phyloP scores from a whole-genome alignment of 2,888 invertebrate genomes.

The Ametastegia equiseti region DNA sequence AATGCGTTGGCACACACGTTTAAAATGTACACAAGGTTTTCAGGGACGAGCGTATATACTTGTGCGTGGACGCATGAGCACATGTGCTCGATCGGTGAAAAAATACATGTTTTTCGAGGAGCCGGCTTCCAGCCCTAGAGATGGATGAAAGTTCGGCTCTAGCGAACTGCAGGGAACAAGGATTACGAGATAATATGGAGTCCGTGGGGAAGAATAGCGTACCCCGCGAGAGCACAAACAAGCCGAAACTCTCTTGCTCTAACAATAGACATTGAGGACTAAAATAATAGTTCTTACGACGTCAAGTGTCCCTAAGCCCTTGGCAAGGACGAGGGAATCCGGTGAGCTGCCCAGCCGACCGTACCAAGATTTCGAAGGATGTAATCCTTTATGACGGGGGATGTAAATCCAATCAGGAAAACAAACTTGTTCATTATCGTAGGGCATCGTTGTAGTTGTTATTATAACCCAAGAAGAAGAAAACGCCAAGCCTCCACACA shows the following conservation, averaged over 20 bases:
- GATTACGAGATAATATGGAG: slow-evolving; percentile 18
- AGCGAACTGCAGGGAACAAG: neutral
- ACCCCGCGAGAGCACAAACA: slow-evolving; percentile 33
- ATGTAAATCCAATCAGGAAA: slow-evolving; percentile 47
- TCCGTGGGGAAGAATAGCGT: neutral
- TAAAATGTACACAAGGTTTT: slow-evolving; percentile 1
- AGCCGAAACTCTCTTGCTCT: slow-evolving; percentile 22
- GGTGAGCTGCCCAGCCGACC: slow-evolving; percentile 20
- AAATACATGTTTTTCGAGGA: neutral
- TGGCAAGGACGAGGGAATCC: slow-evolving; percentile 47
- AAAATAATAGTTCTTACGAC: slow-evolving; percentile 52
- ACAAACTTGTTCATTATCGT: slow-evolving; percentile 47
- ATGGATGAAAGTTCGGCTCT: neutral
- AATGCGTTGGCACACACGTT: slow-evolving; percentile 41
- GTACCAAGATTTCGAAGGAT: slow-evolving; percentile 34
- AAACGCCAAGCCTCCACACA: neutral
- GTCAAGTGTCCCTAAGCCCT: slow-evolving; percentile 52
- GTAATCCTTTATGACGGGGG: slow-evolving; percentile 43
- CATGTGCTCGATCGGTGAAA: neutral
- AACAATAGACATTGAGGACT: slow-evolving; percentile 46
- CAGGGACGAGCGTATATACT: neutral
- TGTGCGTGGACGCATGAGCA: neutral
- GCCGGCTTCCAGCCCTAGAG: neutral
- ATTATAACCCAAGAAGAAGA: neutral
- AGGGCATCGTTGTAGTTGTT: slow-evolving; percentile 28